Base-by-base conservation (phyloP, 2,888 invertebrate genomes). In the Malthinus seriepunctatus region DNA sequence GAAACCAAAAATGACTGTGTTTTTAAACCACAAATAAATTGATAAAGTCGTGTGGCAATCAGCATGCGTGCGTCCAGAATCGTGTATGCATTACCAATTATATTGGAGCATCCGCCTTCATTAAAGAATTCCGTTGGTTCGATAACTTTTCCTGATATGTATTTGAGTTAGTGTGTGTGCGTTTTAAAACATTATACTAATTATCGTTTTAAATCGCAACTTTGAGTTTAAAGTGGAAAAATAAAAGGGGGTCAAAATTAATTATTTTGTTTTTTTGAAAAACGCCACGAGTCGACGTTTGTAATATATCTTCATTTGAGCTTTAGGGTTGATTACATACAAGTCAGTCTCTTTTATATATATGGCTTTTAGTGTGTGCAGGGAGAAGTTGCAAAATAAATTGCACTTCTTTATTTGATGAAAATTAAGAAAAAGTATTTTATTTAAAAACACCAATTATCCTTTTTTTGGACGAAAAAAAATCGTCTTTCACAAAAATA, bases 31-130 rank as follows among this genome's bases (percentile, higher is more conserved):
- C 39, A 42, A 42, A 42, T 42, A 42, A 23, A 42, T 63, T 57
- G 60, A 61, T 62, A 60, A 56, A 56, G 47, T 50, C 56, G 60
- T 49, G 23, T 23, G 23, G 60, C 58, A 60, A 55, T 56, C 56
- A 59, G 61, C 58, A 57, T 63, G 62, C 61, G 56, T 63, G 60
- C 62, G 60, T 58, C 61, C 51, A 23, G 44, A 32, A 35, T 54
- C 58, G 58, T 55, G 58, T 55, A 47, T 54, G 48, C 48, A 54
- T 48, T 46, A 56, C 65, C 65, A 65, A 62, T 63, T 64, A 64
- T 60, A 56, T 51, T 60, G 56, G 59, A 64, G 63, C 63, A 64
- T 64, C 60, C 64, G 61, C 56, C 63, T 63, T 65, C 62, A 63
- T 65, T 65, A 65, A 65, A 65, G 65, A 61, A 63, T 63, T 63